These are phyloP conservation scores for Sakesphorus luctuosus DNA, from an alignment of 2,113 vertebrate species.

Conservation along the genomic window DNA sequence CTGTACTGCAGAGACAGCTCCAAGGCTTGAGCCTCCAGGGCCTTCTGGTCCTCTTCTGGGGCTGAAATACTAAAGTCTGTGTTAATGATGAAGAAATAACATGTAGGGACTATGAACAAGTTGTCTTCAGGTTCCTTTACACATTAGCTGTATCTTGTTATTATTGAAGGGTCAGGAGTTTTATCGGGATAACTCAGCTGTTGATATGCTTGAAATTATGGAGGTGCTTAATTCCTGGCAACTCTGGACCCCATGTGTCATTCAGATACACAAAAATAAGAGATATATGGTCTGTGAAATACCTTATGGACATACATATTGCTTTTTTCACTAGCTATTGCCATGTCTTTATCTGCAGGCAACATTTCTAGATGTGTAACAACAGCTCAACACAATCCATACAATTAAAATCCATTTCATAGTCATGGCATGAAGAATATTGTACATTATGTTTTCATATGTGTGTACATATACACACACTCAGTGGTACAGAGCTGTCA, in stretches of 20 bases:
- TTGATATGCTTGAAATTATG: neutral
- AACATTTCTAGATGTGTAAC: neutral
- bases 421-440: neutral
- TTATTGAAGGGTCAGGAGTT: neutral
- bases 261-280: neutral
- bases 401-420: neutral
- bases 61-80: constrained; percentile 66
- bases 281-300: neutral
- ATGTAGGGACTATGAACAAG: neutral
- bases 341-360: neutral
- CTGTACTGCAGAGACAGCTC: constrained; percentile 84
- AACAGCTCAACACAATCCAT: neutral
- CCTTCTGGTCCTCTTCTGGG: constrained; percentile 59
- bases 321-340: neutral
- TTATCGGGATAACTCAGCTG: neutral
- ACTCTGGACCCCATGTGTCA: neutral
- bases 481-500: neutral
- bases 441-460: neutral
- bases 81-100: neutral
- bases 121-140: neutral
- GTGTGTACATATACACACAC: neutral
- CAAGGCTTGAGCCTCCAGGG: constrained; percentile 75
- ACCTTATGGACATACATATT: neutral
- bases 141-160: neutral
- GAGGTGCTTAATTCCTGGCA: neutral